Evolutionary conservation across 2,797 vertebrate species (phyloP).

Genomic region (Denticeps clupeoides): DNA sequence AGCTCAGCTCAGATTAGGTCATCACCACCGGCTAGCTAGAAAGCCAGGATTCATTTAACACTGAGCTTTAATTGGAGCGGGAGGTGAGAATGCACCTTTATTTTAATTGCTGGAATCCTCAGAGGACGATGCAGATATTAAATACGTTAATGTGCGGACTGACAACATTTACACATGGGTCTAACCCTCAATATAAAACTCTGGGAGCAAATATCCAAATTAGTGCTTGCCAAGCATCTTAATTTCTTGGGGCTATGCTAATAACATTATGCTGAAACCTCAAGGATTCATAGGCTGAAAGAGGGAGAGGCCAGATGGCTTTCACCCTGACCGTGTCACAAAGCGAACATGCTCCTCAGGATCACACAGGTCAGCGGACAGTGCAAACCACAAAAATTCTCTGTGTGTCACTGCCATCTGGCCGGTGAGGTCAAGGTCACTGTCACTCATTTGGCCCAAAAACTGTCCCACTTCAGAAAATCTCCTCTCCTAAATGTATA

Average conservation of each 20-base stretch:
- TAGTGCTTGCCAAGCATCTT: not conserved
- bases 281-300: not conserved
- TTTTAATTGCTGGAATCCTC: constrained; percentile 20
- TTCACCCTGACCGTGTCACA: constrained; percentile 25
- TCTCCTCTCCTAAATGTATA: too few relatives aligned
- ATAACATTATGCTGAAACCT: not conserved
- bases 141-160: constrained; percentile 2
- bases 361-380: constrained; percentile 46
- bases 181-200: not conserved
- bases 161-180: constrained; percentile 1
- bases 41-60: constrained; percentile 51
- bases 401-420: constrained; percentile 32
- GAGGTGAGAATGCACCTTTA: constrained; percentile 24
- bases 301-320: constrained; percentile 27
- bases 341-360: constrained; percentile 29
- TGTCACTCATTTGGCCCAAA: constrained; percentile 30
- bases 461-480: not conserved
- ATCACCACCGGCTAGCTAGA: constrained; percentile 35
- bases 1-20: constrained; percentile 67
- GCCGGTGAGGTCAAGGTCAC: constrained; percentile 31
- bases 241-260: constrained; percentile 3
- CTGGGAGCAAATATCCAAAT: not conserved
- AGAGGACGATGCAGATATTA: constrained; percentile 15
- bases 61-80: constrained; percentile 47
- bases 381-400: constrained; percentile 34